phyloP scores from a whole-genome alignment of 2,113 vertebrate genomes.

The Tyrannus savana region DNA sequence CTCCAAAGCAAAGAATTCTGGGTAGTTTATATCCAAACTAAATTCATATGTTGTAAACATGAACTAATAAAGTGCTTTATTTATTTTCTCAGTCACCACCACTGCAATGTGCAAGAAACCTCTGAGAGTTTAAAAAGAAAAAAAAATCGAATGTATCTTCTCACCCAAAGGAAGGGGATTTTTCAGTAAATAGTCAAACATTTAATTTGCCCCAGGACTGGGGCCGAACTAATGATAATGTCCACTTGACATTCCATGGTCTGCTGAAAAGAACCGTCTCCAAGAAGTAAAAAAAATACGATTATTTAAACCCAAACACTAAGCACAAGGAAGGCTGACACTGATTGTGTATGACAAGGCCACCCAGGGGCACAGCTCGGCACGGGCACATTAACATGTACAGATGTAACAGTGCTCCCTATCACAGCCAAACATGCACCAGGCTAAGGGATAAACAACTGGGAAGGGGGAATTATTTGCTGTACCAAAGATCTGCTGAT shows the following conservation, averaged over 20 bases:
- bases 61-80: neutral
- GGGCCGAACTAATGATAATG: neutral
- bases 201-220: neutral
- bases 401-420: constrained; percentile 30
- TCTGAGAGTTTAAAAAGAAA: neutral
- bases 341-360: constrained; percentile 61
- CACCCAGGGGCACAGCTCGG: constrained; percentile 64
- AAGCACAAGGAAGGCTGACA: constrained; percentile 23
- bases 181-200: constrained; percentile 29
- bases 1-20: neutral
- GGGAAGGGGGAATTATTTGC: neutral
- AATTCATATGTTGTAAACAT: neutral
- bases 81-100: neutral
- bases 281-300: constrained; percentile 27
- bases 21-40: neutral
- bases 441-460: neutral
- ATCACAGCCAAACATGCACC: constrained; percentile 5
- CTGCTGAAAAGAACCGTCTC: constrained; percentile 10
- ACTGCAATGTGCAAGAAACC: neutral
- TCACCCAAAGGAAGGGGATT: neutral
- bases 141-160: neutral
- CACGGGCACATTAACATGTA: constrained; percentile 47
- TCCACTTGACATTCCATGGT: constrained; percentile 2
- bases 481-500: neutral
- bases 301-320: constrained; percentile 38